Evolutionary conservation across 2,888 invertebrate genomes (phyloP), one percentile per base, ranked within the genome.

Genomic region (Aspidiotus rigidus): DNA sequence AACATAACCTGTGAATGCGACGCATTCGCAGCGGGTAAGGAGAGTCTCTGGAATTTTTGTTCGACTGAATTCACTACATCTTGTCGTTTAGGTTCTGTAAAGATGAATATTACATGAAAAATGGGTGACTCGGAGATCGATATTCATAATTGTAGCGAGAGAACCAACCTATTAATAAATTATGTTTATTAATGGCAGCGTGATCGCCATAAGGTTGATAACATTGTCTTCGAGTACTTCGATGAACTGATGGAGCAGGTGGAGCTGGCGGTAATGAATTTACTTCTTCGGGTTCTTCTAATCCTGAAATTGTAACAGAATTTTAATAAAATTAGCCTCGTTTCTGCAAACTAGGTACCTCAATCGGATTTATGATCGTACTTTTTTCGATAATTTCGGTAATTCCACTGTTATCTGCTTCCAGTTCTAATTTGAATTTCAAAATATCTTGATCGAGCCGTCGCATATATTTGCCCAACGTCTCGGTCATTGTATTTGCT

Each of bases 361-460:
- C 49, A 6, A n/a, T 49, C 49, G 49, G 6, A 49, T n/a, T 49
- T 49, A 13, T 2, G 49, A 53, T 59, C 71, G 74, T 74, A 79
- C 83, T 82, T 79, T 94, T 93, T 80, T 98, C 97, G 73, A 98
- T 79, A 62, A 93, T 83, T 80, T 97, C 97, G 0, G 98, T 98
- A 69, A 97, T 95, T 5, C 98, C 98, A 75, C 96, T 93, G 81
- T 97, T 94, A 79, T 99, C 99, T 1, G 98, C 98, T 80, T 99
- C 99, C 71, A 99, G 79, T 80, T 99, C 99, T 84, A 96, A 93
- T 80, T 98, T 98, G 79, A 99, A 99, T 79, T 99, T 98, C 74
- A 93, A 90, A 64, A 97, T 80, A 78, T 99, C 99, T 78, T 83
- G 83, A 81, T 90, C 93, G 67, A 99, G 81, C 78, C 92, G 85